Base-by-base conservation (phyloP, 53 echinoderm and acorn worm species). In the Apostichopus leukothele region DNA sequence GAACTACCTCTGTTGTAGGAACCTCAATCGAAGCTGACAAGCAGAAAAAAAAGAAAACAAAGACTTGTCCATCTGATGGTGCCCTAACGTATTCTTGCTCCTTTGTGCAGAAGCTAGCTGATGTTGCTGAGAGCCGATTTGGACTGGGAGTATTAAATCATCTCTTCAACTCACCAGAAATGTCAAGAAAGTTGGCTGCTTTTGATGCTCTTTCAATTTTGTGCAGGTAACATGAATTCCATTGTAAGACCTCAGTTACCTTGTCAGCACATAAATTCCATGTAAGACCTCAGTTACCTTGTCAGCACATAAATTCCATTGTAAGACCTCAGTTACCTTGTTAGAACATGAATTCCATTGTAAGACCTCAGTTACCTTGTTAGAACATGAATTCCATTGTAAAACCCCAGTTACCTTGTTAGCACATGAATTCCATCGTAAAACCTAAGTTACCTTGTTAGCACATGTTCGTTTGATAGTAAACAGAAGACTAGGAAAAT, bases 211-310 rank as follows among this genome's bases (percentile, higher is more conserved):
- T 89, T 12, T 54, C 80, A 8, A 68, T 89, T 11, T 61, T 89
- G 59, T 81, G 73, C 74, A 91, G 91, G 83, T 79, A 88, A 52
- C 18, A 87, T 87, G 68, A 67, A 67, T 67, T 39, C 39, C 39
- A 39, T 39, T 39, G 39, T 39, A 39, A 10, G 86, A 73, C 11
- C 11, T 86, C 39, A 39, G 39, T 39, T 39, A 39, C 39, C 39
- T 12, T 71, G 61, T 27, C 20, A 63, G 9, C 71, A 86, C 68
- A 67, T 67, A 4, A 67, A 67, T 67, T 39, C 39, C 39, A 39
- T 39, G 2, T 2, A 3, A 39, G 3, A 39, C 39, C 39, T 3
- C 39, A 39, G 39, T 39, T 39, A 39, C 39, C 39, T 39, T 39
- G 39, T 39, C 3, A 39, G 39, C 57, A 55, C 55, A 55, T 0